Evolutionary conservation across 2,888 invertebrate species (phyloP).

Genomic region (Idaea straminata): DNA sequence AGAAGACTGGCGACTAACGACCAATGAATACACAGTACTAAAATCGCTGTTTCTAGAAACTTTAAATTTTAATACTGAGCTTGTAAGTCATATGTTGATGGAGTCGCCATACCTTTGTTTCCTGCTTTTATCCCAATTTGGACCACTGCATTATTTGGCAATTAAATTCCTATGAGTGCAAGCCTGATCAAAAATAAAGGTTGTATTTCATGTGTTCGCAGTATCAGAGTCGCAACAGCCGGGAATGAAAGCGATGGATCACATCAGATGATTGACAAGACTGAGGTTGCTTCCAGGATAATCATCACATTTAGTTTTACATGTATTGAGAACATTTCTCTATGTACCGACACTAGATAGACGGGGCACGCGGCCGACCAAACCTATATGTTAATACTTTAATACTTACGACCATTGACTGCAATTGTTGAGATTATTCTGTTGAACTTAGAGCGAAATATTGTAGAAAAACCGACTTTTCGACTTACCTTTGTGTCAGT

Average conservation of each 20-base stretch:
- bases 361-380: constrained; percentile 45
- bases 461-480: too few species aligned
- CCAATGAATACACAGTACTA: too few species aligned
- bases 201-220: constrained; percentile 31
- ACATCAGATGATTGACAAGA: constrained; percentile 71
- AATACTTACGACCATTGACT: neutral
- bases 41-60: too few species aligned
- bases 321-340: constrained; percentile 48
- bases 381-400: neutral
- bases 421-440: constrained; percentile 16
- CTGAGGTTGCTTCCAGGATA: constrained; percentile 74
- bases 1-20: too few species aligned
- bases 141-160: too few species aligned
- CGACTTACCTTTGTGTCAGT: too few species aligned
- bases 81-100: too few species aligned
- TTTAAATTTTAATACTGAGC: too few species aligned
- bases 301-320: constrained; percentile 64
- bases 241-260: constrained; percentile 60
- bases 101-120: too few species aligned
- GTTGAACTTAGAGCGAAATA: constrained; percentile 5
- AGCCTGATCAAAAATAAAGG: neutral
- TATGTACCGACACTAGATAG: constrained; percentile 32
- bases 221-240: constrained; percentile 48
- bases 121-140: too few species aligned
- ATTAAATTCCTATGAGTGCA: neutral